Conservation (phyloP, 2,888 invertebrate genomes). For the Frankliniella intonsa region DNA sequence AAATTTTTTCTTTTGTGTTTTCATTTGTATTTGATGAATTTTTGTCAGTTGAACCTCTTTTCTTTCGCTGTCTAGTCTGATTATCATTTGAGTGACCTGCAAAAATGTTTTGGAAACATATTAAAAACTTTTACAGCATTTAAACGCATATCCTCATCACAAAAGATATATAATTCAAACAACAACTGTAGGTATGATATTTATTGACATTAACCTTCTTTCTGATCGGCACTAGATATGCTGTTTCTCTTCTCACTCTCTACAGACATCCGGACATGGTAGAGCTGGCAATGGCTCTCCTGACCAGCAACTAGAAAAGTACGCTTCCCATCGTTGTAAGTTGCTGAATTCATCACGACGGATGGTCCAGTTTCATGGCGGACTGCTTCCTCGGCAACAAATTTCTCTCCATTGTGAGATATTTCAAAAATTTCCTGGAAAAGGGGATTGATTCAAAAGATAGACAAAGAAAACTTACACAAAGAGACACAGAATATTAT, state of each 20-base stretch:
- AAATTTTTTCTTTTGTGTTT: slow-evolving; percentile 37
- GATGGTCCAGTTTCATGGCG: slow-evolving; percentile 83
- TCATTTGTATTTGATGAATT: slow-evolving; percentile 33
- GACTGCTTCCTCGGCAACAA: slow-evolving; percentile 82
- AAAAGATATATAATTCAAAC: too few species aligned
- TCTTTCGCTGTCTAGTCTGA: slow-evolving; percentile 33
- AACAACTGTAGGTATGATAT: too few species aligned
- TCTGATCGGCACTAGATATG: not conserved
- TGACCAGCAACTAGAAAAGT: slow-evolving; percentile 83
- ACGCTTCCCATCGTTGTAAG: slow-evolving; percentile 65
- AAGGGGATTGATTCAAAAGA: not conserved
- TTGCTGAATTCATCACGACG: slow-evolving; percentile 88
- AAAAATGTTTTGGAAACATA: not conserved
- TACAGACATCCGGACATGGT: slow-evolving; percentile 53
- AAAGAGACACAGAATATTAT: not conserved
- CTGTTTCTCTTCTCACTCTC: not conserved
- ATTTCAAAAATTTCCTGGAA: slow-evolving; percentile 89
- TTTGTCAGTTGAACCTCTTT: slow-evolving; percentile 38
- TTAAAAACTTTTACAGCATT: too few species aligned
- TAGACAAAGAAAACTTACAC: not conserved
- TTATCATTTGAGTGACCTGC: not conserved
- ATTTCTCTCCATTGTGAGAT: slow-evolving; percentile 74
- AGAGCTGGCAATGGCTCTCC: slow-evolving; percentile 85
- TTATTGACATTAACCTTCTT: too few species aligned
- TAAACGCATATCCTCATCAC: too few species aligned